Percentiles rank a stretch among this genome's conserved stretches.
Evolutionary conservation across 2,113 vertebrate species (phyloP).

Genomic region (Platysteira castanea): DNA sequence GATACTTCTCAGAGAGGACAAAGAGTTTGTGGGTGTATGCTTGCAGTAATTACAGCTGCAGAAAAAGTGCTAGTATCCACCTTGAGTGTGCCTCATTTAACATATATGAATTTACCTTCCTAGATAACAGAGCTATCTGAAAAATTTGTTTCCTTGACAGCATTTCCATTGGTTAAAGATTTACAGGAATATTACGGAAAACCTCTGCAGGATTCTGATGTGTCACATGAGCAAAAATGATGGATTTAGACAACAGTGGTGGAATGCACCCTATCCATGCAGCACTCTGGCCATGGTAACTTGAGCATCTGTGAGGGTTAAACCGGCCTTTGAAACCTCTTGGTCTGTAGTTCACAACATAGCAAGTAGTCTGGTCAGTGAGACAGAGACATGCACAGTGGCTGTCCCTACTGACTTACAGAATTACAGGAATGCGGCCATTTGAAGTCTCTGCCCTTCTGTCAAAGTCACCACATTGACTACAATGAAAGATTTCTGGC

Average conservation of each 20-base stretch:
- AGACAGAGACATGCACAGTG: background rate
- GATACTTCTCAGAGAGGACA: background rate
- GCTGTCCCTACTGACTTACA: background rate
- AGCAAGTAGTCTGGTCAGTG: background rate
- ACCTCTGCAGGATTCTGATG: background rate
- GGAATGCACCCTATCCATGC: background rate
- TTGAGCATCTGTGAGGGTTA: background rate
- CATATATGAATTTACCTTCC: background rate
- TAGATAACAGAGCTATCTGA: background rate
- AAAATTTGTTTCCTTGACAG: background rate
- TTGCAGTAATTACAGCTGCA: background rate
- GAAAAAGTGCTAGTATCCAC: background rate
- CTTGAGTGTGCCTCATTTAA: background rate
- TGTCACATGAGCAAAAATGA: background rate
- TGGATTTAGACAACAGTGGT: background rate
- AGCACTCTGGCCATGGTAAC: background rate
- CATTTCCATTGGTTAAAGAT: background rate
- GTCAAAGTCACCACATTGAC: background rate
- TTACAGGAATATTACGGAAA: background rate
- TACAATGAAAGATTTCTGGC: background rate
- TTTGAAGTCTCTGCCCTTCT: background rate
- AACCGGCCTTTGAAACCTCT: background rate
- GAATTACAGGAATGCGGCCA: fast-evolving
- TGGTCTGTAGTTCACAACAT: too few species aligned
- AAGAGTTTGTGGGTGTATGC: background rate